Evolutionary conservation across 2,888 invertebrate genomes (phyloP), one percentile per base, ranked within the genome.

Genomic region (Xestia sexstrigata): DNA sequence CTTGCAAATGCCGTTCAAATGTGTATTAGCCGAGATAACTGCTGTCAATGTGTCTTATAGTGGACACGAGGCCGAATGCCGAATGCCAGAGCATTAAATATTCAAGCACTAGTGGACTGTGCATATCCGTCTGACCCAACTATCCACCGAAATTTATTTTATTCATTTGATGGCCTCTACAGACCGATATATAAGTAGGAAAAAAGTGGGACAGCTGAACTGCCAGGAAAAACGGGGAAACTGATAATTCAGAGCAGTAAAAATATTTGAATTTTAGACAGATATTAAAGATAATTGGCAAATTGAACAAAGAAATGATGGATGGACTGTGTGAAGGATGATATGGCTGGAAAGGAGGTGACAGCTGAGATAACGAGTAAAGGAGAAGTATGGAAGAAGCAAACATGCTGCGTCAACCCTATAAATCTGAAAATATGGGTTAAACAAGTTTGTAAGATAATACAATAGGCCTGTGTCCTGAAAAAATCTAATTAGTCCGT

Each of bases 41-140:
- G 85, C 89, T 88, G 90, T 91, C 91, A 90, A 92, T 91, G 83
- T 87, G 87, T 91, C 91, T 89, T 85, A 85, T 88, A 83, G 84
- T 76, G 73, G 58, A 89, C 86, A 81, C 81, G 73, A 68, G 52
- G 62, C 79, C 76, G 86, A 88, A 84, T 85, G 84, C 83, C 81
- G 70, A 86, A 83, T 86, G 83, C 83, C 76, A 73, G 49, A 26
- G 74, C 81, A 88, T 91, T 88, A 90, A 92, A 90, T 89, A 92
- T 92, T 87, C 84, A 91, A 77, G 74, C 71, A 67, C 74, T 80
- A 78, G 81, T 83, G 84, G 83, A 79, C 87, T 78, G 77, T 70
- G 75, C 78, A 78, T 72, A 83, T 83, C 76, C 77, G 83, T 78
- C 87, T 84, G 86, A 81, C 81, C 87, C 82, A 79, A 85, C 87